Conservation (phyloP, 2,113 vertebrate species). For the Rhizomys pruinosus region DNA sequence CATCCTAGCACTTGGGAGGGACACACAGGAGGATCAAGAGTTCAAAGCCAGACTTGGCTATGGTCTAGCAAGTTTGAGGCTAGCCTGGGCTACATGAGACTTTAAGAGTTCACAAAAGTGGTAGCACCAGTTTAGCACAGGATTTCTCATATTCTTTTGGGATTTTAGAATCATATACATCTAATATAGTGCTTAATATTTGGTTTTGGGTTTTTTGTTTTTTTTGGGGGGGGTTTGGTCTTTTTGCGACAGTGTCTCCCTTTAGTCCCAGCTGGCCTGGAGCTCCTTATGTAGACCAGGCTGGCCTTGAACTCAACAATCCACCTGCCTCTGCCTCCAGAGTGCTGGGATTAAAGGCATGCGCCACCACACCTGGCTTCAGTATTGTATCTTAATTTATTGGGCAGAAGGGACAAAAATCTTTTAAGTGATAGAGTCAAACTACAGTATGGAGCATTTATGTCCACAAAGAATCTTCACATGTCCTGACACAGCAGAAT, state of each 20-base stretch:
- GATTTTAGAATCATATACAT: not conserved
- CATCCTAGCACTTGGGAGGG: not conserved
- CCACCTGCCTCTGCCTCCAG: no score
- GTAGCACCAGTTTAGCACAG: not conserved
- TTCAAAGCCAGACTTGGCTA: not conserved
- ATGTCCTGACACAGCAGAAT: not conserved
- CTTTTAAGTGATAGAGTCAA: not conserved
- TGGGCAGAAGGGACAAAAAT: not conserved
- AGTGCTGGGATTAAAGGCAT: no score
- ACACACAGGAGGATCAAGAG: not conserved
- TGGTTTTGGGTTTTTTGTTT: no score
- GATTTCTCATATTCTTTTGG: constrained; percentile 27
- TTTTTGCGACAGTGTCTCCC: no score
- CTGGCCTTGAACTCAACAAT: no score
- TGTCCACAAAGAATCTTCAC: constrained; percentile 15
- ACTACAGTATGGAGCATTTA: not conserved
- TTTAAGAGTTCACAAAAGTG: not conserved
- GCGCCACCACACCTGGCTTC: no score
- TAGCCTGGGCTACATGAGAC: not conserved
- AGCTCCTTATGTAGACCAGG: no score
- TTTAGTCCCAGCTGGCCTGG: no score
- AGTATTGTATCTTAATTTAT: constrained; percentile 16
- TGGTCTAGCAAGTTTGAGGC: not conserved
- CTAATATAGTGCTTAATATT: not conserved
- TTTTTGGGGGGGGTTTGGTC: no score